phyloP scores from a whole-genome alignment of 53 echinoderm and acorn worm species.

The Apostichopus leukothele region DNA sequence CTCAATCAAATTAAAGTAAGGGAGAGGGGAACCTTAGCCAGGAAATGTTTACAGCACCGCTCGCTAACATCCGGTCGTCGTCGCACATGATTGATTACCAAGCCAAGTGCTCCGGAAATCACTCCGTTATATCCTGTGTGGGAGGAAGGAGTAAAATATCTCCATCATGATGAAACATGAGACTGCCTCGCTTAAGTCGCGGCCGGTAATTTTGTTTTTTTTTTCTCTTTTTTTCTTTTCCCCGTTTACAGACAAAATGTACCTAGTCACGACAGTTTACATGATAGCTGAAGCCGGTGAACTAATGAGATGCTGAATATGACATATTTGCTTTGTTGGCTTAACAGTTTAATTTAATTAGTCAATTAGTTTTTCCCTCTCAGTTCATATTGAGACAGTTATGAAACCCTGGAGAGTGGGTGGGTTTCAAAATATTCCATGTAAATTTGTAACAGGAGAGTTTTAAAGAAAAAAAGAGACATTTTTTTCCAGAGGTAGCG shows the following conservation, averaged over 20 bases:
- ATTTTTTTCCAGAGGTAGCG: background rate
- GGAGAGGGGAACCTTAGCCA: conserved; percentile 28
- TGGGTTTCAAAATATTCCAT: conserved; percentile 18
- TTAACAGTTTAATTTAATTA: conserved; percentile 39
- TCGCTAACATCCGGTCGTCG: conserved; percentile 39
- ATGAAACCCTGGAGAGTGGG: conserved; percentile 34
- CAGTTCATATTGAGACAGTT: background rate
- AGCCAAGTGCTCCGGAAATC: conserved; percentile 36
- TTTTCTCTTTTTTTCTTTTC: background rate
- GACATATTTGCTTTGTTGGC: conserved; percentile 40
- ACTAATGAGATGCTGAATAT: background rate
- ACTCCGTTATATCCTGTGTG: conserved; percentile 39
- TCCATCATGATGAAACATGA: conserved; percentile 20
- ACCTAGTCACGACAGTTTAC: background rate
- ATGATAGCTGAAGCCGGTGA: background rate
- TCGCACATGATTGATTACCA: conserved; percentile 23
- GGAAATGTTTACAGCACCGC: conserved; percentile 30
- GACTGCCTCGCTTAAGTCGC: background rate
- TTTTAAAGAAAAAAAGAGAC: background rate
- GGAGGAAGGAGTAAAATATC: conserved; percentile 23
- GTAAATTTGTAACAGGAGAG: background rate
- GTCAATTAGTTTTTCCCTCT: conserved; percentile 19
- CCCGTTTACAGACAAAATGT: background rate
- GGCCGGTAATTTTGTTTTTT: background rate
- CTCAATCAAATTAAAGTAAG: conserved; percentile 22